A percentile compares a stretch with the other conserved stretches of the same genome.
These are phyloP conservation scores for Malthinus flaveolus DNA, from an alignment of 2,888 invertebrate species.

Conservation along the genomic window DNA sequence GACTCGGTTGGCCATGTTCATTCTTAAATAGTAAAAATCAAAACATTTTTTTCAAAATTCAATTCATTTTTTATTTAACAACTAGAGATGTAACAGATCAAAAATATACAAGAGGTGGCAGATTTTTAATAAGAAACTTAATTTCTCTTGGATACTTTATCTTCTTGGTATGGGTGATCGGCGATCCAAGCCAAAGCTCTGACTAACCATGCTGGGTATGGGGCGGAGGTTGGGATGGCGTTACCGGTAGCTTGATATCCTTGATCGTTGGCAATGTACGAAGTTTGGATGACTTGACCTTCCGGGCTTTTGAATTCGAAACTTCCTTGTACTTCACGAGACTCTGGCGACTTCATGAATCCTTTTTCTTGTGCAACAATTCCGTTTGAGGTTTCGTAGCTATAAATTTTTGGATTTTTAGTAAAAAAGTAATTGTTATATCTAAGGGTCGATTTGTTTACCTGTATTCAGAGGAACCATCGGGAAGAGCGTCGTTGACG, in stretches of 20 bases:
- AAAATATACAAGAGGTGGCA: too few relatives aligned
- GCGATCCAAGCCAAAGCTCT: slow-evolving; percentile 69
- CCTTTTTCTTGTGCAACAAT: slow-evolving; percentile 64
- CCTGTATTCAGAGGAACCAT: neutral
- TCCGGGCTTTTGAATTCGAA: slow-evolving; percentile 65
- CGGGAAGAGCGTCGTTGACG: neutral
- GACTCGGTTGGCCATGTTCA: too few relatives aligned
- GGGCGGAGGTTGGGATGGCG: slow-evolving; percentile 63
- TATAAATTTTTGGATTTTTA: slow-evolving; percentile 38
- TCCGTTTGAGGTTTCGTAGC: slow-evolving; percentile 65
- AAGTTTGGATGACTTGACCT: slow-evolving; percentile 61
- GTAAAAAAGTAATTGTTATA: neutral
- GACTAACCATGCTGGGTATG: slow-evolving; percentile 69
- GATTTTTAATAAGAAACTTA: neutral
- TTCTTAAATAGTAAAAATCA: too few relatives aligned
- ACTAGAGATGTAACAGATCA: too few relatives aligned
- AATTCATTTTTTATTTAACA: too few relatives aligned
- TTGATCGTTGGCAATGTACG: slow-evolving; percentile 69
- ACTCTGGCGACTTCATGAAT: slow-evolving; percentile 56
- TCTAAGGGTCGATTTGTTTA: neutral
- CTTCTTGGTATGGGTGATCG: slow-evolving; percentile 56
- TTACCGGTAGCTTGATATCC: slow-evolving; percentile 66
- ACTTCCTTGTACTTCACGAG: slow-evolving; percentile 58
- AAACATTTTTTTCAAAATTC: too few relatives aligned
- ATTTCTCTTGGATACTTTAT: neutral